Conservation (phyloP, 2,797 vertebrate species). For the Cygnus olor region DNA sequence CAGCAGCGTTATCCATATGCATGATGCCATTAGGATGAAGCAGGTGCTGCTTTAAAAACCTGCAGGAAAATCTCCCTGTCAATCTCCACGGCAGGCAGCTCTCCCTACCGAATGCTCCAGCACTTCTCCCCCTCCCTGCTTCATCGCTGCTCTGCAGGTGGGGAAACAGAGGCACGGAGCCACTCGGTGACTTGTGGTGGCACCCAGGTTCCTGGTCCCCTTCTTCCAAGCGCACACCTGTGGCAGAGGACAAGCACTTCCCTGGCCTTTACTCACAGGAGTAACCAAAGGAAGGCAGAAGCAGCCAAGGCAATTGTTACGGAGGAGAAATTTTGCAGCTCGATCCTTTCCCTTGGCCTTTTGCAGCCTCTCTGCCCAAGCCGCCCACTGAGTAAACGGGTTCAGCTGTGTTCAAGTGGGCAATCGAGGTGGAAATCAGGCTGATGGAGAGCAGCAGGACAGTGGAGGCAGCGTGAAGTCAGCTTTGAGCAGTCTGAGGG, state of each 20-base stretch:
- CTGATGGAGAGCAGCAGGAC: background rate
- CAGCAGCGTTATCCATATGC: background rate
- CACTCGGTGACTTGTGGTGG: background rate
- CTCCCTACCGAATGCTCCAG: background rate
- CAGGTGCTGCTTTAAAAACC: background rate
- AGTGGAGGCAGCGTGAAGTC: background rate
- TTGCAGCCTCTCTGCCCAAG: background rate
- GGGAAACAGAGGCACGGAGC: background rate
- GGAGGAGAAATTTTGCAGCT: background rate
- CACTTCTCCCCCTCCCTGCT: background rate
- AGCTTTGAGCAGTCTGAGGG: background rate
- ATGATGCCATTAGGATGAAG: background rate
- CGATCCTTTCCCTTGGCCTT: background rate
- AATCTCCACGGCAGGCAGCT: background rate
- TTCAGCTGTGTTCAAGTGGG: background rate
- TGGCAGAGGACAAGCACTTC: background rate
- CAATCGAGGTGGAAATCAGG: background rate
- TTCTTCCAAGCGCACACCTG: background rate
- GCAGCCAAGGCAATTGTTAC: fast-evolving
- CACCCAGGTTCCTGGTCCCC: too few relatives aligned
- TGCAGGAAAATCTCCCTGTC: background rate
- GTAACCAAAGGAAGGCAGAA: background rate
- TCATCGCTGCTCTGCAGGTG: background rate
- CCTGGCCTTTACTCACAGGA: background rate
- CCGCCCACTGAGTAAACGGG: background rate